These are phyloP conservation scores for Bovichtus variegatus DNA, from an alignment of 2,797 vertebrate species.

Conservation along the genomic window DNA sequence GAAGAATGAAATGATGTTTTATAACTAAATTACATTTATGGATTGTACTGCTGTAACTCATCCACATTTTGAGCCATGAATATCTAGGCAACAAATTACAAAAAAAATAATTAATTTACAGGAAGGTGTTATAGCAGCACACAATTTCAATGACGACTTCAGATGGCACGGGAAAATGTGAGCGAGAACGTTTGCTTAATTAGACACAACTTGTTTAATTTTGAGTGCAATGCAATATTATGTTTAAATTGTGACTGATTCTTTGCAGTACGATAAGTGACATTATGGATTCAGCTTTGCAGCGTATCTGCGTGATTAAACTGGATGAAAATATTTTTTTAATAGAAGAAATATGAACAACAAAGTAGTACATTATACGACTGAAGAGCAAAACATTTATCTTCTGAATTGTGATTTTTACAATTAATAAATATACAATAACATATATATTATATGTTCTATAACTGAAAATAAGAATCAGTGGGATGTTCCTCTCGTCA, in stretches of 20 bases:
- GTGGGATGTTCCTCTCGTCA: constrained; percentile 31
- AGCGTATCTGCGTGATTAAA: constrained; percentile 35
- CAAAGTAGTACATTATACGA: background rate
- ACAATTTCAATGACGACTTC: constrained; percentile 24
- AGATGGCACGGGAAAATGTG: constrained; percentile 15
- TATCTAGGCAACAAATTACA: constrained; percentile 75
- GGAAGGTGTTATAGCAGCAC: constrained; percentile 19
- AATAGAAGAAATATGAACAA: background rate
- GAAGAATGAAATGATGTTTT: constrained; percentile 8
- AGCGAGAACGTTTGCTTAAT: constrained; percentile 49
- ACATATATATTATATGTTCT: background rate
- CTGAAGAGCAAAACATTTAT: constrained; percentile 1
- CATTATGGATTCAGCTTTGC: constrained; percentile 24
- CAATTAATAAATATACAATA: constrained; percentile 7
- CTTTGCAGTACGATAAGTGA: constrained; percentile 33
- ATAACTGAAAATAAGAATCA: constrained; percentile 25
- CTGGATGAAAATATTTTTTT: constrained; percentile 5
- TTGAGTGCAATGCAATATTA: constrained; percentile 22
- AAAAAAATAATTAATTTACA: no score
- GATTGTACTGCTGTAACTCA: constrained; percentile 84
- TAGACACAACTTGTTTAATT: constrained; percentile 49
- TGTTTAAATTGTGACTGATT: constrained; percentile 44
- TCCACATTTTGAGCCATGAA: constrained; percentile 85
- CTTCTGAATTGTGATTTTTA: background rate
- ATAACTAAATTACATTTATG: constrained; percentile 71